Evolutionary conservation across 2,888 invertebrate species (phyloP).

Genomic region (Amaurobius ferox): DNA sequence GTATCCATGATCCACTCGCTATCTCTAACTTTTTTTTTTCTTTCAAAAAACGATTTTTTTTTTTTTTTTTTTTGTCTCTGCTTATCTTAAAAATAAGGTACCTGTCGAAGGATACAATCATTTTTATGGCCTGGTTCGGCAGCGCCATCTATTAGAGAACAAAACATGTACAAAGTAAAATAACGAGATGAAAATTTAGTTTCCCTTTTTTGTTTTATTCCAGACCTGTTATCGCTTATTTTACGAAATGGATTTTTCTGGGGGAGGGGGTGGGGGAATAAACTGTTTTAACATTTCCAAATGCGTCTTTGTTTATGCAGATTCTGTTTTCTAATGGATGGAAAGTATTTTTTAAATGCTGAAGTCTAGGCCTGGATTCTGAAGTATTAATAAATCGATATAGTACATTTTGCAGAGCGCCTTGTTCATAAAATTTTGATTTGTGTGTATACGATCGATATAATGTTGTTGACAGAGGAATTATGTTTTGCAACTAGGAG

Average conservation of each 20-base stretch:
- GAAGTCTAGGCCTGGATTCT: too few species aligned
- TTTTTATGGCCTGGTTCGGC: conserved; percentile 35
- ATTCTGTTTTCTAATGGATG: background rate
- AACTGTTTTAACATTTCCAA: background rate
- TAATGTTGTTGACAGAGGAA: too few species aligned
- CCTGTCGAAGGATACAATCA: conserved; percentile 28
- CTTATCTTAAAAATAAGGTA: conserved; percentile 18
- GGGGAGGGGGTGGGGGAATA: too few species aligned
- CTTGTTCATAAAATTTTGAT: too few species aligned
- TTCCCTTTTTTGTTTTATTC: background rate
- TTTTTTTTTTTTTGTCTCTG: too few species aligned
- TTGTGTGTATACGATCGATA: too few species aligned
- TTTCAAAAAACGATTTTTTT: too few species aligned
- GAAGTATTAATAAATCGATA: too few species aligned
- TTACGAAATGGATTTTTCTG: background rate
- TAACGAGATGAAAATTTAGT: background rate
- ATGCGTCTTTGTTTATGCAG: background rate
- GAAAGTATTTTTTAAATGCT: too few species aligned
- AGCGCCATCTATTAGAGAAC: conserved; percentile 57
- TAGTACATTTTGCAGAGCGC: too few species aligned
- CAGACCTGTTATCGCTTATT: background rate
- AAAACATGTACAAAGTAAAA: conserved; percentile 13
- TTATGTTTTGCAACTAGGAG: too few species aligned
- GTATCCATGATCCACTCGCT: background rate
- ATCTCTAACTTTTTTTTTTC: background rate